phyloP scores from a whole-genome alignment of 37 sponge, comb jelly and placozoan species.

The Petrosia ficiformis region DNA sequence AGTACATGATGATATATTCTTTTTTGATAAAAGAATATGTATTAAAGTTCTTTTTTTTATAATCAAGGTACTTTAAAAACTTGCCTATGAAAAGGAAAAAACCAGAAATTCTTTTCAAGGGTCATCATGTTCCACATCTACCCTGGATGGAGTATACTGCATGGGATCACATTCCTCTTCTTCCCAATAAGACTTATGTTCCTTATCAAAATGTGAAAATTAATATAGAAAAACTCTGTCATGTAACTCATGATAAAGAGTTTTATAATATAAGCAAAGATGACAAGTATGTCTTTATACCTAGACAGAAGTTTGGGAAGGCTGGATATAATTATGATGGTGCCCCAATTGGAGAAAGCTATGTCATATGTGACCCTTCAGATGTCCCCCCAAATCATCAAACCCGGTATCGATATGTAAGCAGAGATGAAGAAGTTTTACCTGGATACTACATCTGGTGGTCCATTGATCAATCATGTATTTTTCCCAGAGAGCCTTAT shows the following conservation, averaged over 20 bases:
- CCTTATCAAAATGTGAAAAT: neutral
- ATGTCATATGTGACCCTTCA: neutral
- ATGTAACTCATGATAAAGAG: neutral
- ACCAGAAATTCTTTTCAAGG: too few species aligned
- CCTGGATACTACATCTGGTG: slow-evolving; percentile 28
- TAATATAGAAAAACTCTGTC: neutral
- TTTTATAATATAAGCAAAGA: neutral
- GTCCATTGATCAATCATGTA: slow-evolving; percentile 2
- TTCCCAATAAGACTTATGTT: too few species aligned
- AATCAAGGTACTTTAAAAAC: too few species aligned
- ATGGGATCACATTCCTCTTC: too few species aligned
- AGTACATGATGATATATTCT: too few species aligned
- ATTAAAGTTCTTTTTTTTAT: too few species aligned
- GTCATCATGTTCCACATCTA: neutral
- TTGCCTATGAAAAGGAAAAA: too few species aligned
- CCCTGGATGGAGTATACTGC: neutral
- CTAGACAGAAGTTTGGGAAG: neutral
- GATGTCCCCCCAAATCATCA: neutral
- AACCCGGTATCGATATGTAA: neutral
- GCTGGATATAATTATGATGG: neutral
- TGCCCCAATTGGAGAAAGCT: neutral
- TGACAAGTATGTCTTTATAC: slow-evolving; percentile 1
- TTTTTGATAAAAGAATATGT: too few species aligned
- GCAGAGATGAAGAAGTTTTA: neutral
- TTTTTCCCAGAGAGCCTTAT: too few species aligned